Base-by-base conservation (phyloP, 2,888 invertebrate species). In the Leptura quadrifasciata region DNA sequence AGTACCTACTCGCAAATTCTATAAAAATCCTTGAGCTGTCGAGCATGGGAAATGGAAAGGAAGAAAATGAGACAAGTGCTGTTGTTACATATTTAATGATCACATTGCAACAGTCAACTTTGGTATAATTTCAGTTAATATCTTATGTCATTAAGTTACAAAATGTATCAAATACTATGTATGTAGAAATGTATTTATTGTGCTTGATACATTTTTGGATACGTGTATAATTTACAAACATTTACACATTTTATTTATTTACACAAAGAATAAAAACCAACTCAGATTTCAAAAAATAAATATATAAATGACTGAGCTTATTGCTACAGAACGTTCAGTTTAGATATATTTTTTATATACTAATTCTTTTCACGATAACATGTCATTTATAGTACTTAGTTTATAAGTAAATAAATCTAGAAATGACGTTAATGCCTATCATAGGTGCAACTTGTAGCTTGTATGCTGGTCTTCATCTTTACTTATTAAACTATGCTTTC, bases 31-130 rank as follows among this genome's bases (percentile, higher is more conserved):
- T 31, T 31, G 27, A 31, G 6, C 5, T 31, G 27, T 31, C 27
- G 27, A 31, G 27, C 6, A 31, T 31, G 27, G 27, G 27, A 31
- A 31, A n/a, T n/a, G n/a, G n/a, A n/a, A n/a, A n/a, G n/a, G 27
- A 24, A 31, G 35, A 17, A 35, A 31, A 61, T 31, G 35, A 31
- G 10, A 61, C 18, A 18, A 61, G 18, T 61, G 9, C 17, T 52
- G 17, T 12, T 65, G 52, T 52, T 65, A 52, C 24, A 52, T 65
- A 52, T 73, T 73, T 73, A 73, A 57, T 67, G 47, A 73, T 73
- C 73, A 73, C 73, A 73, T 73, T 73, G 73, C 58, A 73, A 67
- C 67, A 64, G 65, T 73, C 73, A 73, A 67, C 73, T 73, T 73
- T 73, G 73, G 73, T 73, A 73, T 73, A 67, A 65, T 65, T 52